Base-by-base conservation (phyloP, 2,797 vertebrate genomes). In the Fistularia tabacaria region DNA sequence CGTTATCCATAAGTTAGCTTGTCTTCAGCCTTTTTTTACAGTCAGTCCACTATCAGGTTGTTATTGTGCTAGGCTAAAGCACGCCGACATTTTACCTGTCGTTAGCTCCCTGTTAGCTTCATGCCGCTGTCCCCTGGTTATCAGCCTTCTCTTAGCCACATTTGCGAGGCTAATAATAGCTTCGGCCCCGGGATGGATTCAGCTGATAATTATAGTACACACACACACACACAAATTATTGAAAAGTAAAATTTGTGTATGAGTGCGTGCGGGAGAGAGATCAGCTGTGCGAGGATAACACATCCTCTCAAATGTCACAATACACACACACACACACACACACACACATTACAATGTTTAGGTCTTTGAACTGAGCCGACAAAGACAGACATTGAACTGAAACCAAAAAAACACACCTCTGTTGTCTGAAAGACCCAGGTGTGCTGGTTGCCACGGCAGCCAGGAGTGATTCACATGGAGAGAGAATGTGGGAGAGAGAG, bases 171-270 rank as follows among this genome's bases (percentile, higher is more conserved):
- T 85, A 82, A 79, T 55, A 74, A 81, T 84, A 85, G 59, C 71
- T 14, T 25, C 53, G 37, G 70, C 66, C 54, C 42, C 7, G 1
- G 41, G 71, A 67, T 43, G 49, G 66, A 64, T 65, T 65, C 66
- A 79, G 72, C 72, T 74, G 80, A 82, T 74, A 82, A 79, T 80
- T 82, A 76, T 82, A 82, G 64, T 79, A 73, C 73, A 43, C 65
- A 49, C 53, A 59, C 69, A 58, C 65, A 49, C 50, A 54, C 62
- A 53, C 57, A 59, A 49, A 58, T 51, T n/a, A n/a, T n/a, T n/a
- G n/a, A n/a, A n/a, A n/a, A n/a, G n/a, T n/a, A n/a, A n/a, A n/a
- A n/a, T n/a, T n/a, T n/a, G n/a, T n/a, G n/a, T n/a, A n/a, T n/a
- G n/a, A n/a, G n/a, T n/a, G n/a, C n/a, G n/a, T n/a, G n/a, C n/a